Conservation (phyloP, 1,140 invertebrate species). For the Halesus radiatus region DNA sequence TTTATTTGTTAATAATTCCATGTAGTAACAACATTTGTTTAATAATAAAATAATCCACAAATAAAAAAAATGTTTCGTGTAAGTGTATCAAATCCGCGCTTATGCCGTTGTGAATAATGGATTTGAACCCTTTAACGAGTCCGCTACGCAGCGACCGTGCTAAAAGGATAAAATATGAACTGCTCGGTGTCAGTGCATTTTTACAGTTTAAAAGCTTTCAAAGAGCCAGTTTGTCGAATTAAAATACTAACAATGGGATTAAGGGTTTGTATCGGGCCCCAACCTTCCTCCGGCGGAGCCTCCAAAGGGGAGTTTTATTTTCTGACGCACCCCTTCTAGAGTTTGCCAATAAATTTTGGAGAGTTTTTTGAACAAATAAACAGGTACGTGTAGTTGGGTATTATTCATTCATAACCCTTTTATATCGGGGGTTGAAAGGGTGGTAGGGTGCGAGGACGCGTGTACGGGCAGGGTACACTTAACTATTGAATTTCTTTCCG, state of each 20-base stretch:
- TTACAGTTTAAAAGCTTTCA: conserved; percentile 56
- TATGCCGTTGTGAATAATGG: background rate
- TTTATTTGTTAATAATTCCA: background rate
- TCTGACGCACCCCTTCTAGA: conserved; percentile 44
- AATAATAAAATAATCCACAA: conserved; percentile 18
- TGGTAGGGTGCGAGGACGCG: conserved; percentile 64
- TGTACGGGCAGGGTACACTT: background rate
- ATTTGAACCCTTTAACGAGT: conserved; percentile 46
- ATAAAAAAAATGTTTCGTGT: conserved; percentile 21
- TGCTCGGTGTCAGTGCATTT: conserved; percentile 51
- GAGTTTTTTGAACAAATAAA: conserved; percentile 57
- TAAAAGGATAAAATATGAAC: conserved; percentile 57
- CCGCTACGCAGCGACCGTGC: conserved; percentile 52
- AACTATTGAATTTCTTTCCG: background rate
- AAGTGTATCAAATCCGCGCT: conserved; percentile 8
- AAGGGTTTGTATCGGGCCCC: conserved; percentile 44
- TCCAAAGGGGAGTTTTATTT: conserved; percentile 55
- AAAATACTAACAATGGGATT: conserved; percentile 54
- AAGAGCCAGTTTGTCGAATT: conserved; percentile 58
- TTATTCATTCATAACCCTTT: conserved; percentile 58
- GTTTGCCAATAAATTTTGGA: conserved; percentile 56
- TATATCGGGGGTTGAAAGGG: conserved; percentile 39
- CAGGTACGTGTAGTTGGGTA: conserved; percentile 55
- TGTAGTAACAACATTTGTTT: conserved; percentile 21
- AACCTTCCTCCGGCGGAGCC: background rate